Percentiles rank a stretch among this genome's conserved stretches.
phyloP scores from a whole-genome alignment of 2,113 vertebrate genomes.

The Tichodroma muraria region DNA sequence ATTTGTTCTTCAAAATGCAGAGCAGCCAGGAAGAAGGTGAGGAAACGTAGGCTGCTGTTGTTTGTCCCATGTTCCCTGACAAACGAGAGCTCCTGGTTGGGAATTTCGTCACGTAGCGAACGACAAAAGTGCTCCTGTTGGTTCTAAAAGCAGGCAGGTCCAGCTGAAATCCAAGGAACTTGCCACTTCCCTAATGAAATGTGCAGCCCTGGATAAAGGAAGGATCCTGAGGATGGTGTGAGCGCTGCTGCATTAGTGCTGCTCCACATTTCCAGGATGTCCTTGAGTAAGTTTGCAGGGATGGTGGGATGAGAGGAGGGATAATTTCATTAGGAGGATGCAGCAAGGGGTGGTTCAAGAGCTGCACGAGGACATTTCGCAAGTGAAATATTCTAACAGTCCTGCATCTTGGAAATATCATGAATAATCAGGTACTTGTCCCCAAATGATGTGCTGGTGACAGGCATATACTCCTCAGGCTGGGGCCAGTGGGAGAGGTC shows the following conservation, averaged over 20 bases:
- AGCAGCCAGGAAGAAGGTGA: neutral
- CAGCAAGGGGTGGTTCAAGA: neutral
- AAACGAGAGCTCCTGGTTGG: neutral
- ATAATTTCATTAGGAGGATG: neutral
- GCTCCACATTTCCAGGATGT: neutral
- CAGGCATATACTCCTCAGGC: neutral
- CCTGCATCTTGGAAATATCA: neutral
- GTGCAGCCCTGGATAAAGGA: neutral
- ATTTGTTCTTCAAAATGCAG: neutral
- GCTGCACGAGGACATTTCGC: neutral
- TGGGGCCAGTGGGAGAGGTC: neutral
- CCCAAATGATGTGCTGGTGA: neutral
- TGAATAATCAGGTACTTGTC: neutral
- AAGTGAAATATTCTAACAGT: neutral
- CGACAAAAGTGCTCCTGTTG: neutral
- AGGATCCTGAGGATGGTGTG: neutral
- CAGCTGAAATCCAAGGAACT: neutral
- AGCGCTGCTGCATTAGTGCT: neutral
- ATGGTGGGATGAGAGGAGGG: neutral
- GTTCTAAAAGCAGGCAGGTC: neutral
- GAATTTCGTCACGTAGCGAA: rapidly evolving
- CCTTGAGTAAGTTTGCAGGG: neutral
- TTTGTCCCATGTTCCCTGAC: neutral
- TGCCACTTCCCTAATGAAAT: neutral
- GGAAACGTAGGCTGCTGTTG: neutral